Evolutionary conservation across 2,888 invertebrate genomes (phyloP).

Genomic region (Cephus runcator): DNA sequence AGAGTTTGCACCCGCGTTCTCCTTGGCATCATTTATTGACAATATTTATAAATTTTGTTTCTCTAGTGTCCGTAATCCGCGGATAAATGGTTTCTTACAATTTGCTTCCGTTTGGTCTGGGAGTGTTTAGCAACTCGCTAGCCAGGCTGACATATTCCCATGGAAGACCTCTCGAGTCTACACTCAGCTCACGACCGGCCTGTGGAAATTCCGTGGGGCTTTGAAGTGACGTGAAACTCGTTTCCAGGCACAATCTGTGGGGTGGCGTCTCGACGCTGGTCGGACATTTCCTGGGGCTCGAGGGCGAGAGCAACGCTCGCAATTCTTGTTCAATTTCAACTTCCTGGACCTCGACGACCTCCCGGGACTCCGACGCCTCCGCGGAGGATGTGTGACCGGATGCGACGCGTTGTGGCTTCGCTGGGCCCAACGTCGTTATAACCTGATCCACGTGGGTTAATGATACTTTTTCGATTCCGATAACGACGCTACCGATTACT

Average conservation of each 20-base stretch:
- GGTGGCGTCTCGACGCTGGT: slow-evolving; percentile 49
- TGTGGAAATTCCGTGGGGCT: slow-evolving; percentile 65
- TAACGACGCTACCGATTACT: not conserved
- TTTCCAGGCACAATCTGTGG: slow-evolving; percentile 75
- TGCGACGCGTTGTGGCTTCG: slow-evolving; percentile 77
- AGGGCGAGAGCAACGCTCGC: slow-evolving; percentile 66
- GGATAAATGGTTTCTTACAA: slow-evolving; percentile 46
- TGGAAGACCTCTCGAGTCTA: slow-evolving; percentile 61
- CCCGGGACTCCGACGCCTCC: slow-evolving; percentile 50
- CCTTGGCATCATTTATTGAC: not conserved
- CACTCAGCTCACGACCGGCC: slow-evolving; percentile 58
- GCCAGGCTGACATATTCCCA: slow-evolving; percentile 68
- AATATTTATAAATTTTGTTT: not conserved
- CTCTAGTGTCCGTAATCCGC: not conserved
- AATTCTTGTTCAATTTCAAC: slow-evolving; percentile 57
- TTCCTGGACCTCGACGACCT: slow-evolving; percentile 49
- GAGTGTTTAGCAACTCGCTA: slow-evolving; percentile 56
- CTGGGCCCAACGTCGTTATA: slow-evolving; percentile 82
- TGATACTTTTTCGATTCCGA: not conserved
- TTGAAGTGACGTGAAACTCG: slow-evolving; percentile 79
- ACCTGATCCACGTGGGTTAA: slow-evolving; percentile 67
- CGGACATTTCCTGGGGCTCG: slow-evolving; percentile 68
- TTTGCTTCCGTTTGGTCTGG: slow-evolving; percentile 52
- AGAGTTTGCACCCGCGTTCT: not conserved
- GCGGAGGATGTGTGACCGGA: slow-evolving; percentile 54